Evolutionary conservation across 2,888 invertebrate species (phyloP), one percentile per base, ranked within the genome.

Genomic region (Clivina fossor): DNA sequence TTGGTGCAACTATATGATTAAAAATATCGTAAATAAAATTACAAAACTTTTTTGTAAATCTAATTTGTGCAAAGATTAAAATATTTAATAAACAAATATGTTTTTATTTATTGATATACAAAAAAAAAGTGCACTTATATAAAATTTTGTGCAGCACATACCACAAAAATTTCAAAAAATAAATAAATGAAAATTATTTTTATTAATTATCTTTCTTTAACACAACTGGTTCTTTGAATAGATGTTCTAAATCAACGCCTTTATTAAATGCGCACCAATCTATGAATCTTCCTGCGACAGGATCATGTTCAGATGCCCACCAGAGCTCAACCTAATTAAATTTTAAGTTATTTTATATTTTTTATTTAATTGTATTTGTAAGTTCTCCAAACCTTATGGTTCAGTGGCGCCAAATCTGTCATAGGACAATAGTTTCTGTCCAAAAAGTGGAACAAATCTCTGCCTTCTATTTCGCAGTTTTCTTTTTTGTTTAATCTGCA

Each of bases 371-470:
- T 41, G 13, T 22, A 5, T 19, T 24, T 32, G 43, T 59, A n/a
- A n/a, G n/a, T n/a, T n/a, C n/a, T n/a, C n/a, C n/a, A n/a, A n/a
- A 78, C 79, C 71, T 78, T 78, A 37, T 77, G 65, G 62, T 78
- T 79, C 5, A 77, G 70, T 5, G 81, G 81, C 56, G 69, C 64
- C 3, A 75, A 71, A 32, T 78, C 78, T 18, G 75, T 64, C 51
- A 76, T 68, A 1, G 79, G 79, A 63, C 78, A 75, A 8, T 80
- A 78, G 66, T 79, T 80, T 64, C 85, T 81, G 69, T 91, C 84
- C 55, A 92, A 70, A 67, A 90, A 90, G 32, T 76, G 69, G 64
- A 91, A 69, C 51, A 92, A 74, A 66, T 90, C 88, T 1, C 81
- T 78, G 58, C 84, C 86, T 50, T 79, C 77, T 28, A 90, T 76